Base-by-base conservation (phyloP, 2,888 invertebrate species). In the Microplitis manilae region DNA sequence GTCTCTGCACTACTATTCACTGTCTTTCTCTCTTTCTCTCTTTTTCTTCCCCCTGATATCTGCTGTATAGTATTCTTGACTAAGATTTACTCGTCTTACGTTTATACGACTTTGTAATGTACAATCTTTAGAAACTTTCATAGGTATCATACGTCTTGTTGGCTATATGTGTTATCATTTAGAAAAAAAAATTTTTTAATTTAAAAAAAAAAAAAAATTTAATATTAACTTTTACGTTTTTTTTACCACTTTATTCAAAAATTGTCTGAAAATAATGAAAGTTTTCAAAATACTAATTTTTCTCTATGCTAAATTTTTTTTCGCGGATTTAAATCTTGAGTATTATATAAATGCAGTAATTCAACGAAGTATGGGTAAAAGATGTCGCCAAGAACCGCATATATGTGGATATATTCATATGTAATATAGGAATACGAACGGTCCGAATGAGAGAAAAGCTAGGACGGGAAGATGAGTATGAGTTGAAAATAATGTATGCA, bases 301-400 rank as follows among this genome's bases (percentile, higher is more conserved):
- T 30, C 4, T 30, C 30, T 30, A 30, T 30, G 30, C 0, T 4
- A 30, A 30, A 30, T 30, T 30, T 30, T 30, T 30, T 30, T 30
- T 30, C 30, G 30, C 30, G 50, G 13, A 13, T 50, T 50, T 50
- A 13, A 50, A 50, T 50, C 50, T 50, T 20, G 8, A 68, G 30
- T 71, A 39, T 68, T 73, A 40, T 73, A 73, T 73, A 73, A 64
- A 64, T 38, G 41, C 59, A 64, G 65, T 65, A 65, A 73, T 77
- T 77, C 73, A 41, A 62, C 64, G 38, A 50, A 73, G 68, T 68
- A 62, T 41, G 39, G 69, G 20, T 73, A 65, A 65, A 77, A 77
- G 68, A 77, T 73, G 73, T 77, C 73, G 69, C 69, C 20, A 17
- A 40, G 40, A 62, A 68, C 77, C 73, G 64, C 77, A 73, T 15